These are phyloP conservation scores for Cyclura pinguis DNA, from an alignment of 2,797 vertebrate species.

Conservation along the genomic window DNA sequence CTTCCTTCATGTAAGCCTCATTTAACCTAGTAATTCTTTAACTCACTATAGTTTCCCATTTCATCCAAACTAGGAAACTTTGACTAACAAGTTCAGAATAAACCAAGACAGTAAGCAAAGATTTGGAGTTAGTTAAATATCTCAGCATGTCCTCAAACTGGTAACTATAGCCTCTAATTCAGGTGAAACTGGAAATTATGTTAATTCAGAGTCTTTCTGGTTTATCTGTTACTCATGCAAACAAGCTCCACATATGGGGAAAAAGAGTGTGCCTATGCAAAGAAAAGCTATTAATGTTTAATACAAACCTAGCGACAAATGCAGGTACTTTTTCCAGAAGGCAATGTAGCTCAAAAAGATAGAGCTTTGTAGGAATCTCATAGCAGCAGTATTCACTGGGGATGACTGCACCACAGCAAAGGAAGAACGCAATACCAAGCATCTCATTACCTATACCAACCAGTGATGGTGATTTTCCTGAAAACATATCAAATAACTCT, in stretches of 20 bases:
- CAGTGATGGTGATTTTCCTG: background rate
- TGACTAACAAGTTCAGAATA: background rate
- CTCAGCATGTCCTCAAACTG: no score
- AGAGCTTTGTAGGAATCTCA: background rate
- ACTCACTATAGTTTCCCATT: background rate
- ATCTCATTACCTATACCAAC: no score
- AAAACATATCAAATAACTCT: background rate
- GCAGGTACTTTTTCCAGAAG: background rate
- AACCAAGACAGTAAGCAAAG: background rate
- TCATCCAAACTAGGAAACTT: background rate
- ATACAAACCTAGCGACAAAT: background rate
- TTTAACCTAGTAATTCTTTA: background rate
- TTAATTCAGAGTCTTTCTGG: no score
- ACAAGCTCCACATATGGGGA: no score
- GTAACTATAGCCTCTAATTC: no score
- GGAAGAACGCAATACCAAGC: background rate
- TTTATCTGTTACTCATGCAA: no score
- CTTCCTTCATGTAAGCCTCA: background rate
- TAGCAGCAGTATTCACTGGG: background rate
- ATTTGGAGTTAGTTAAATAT: background rate
- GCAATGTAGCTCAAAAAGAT: background rate
- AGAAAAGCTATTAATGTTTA: background rate
- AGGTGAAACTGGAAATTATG: no score
- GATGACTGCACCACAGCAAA: background rate
- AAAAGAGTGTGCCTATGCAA: background rate